phyloP scores from a whole-genome alignment of 2,888 invertebrate species.

The Deilephila porcellus region DNA sequence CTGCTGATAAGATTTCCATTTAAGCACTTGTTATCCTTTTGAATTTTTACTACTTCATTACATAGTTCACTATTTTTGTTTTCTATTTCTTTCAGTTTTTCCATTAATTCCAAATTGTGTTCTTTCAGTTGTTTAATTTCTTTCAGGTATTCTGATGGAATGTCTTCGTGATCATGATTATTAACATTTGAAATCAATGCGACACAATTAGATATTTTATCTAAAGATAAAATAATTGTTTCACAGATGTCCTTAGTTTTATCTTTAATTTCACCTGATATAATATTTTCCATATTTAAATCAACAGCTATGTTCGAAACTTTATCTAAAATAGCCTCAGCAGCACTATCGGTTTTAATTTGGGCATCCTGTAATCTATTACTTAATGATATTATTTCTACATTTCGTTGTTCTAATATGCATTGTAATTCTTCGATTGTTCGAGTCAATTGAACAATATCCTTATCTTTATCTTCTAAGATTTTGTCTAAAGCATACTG shows the following conservation, averaged over 20 bases:
- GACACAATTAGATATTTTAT: slow-evolving; percentile 53
- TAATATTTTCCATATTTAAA: slow-evolving; percentile 47
- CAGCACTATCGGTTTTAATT: slow-evolving; percentile 45
- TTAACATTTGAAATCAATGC: slow-evolving; percentile 42
- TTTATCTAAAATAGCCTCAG: slow-evolving; percentile 52
- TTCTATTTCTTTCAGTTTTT: slow-evolving; percentile 49
- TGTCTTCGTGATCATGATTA: slow-evolving; percentile 41
- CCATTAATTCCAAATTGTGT: slow-evolving; percentile 49
- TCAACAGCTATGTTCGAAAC: slow-evolving; percentile 44
- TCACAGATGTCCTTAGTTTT: slow-evolving; percentile 45
- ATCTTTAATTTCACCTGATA: slow-evolving; percentile 37
- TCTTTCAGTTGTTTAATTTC: slow-evolving; percentile 53
- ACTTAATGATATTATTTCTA: slow-evolving; percentile 40
- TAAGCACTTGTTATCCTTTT: slow-evolving; percentile 49
- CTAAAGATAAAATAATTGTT: slow-evolving; percentile 53
- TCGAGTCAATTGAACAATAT: slow-evolving; percentile 39
- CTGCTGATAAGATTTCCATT: slow-evolving; percentile 51
- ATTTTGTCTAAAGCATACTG: slow-evolving; percentile 40
- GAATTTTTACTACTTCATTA: slow-evolving; percentile 47
- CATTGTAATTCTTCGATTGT: slow-evolving; percentile 40
- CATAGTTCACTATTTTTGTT: slow-evolving; percentile 45
- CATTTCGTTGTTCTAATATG: slow-evolving; percentile 44
- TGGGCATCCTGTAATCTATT: slow-evolving; percentile 38
- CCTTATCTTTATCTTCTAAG: slow-evolving; percentile 42
- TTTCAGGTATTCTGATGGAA: slow-evolving; percentile 47